phyloP scores from a whole-genome alignment of 1,140 invertebrate species.

The Bombus sibiricus region DNA sequence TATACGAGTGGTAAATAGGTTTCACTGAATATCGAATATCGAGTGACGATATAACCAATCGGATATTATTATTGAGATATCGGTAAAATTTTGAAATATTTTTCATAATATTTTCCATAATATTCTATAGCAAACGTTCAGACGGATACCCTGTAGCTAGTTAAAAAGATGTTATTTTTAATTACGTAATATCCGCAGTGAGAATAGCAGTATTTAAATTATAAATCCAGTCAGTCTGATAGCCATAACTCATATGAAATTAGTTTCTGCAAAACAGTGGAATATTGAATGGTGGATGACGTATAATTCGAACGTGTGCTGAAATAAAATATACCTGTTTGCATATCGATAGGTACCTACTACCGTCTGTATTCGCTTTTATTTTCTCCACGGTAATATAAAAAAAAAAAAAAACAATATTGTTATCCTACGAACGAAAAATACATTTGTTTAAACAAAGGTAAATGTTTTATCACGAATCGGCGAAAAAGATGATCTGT shows the following conservation, averaged over 20 bases:
- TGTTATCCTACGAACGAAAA: not conserved
- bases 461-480: too few relatives aligned
- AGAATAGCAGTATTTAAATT: not conserved
- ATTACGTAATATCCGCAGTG: too few relatives aligned
- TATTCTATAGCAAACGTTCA: too few relatives aligned
- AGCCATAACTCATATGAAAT: not conserved
- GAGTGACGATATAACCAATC: too few relatives aligned
- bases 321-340: not conserved
- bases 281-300: not conserved
- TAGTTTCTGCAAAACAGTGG: not conserved
- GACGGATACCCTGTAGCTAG: too few relatives aligned
- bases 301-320: not conserved
- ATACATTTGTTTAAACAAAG: not conserved
- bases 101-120: too few relatives aligned
- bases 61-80: too few relatives aligned
- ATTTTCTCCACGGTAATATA: not conserved
- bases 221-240: not conserved
- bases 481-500: too few relatives aligned
- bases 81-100: too few relatives aligned
- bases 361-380: not conserved
- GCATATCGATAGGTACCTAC: not conserved
- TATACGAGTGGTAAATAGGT: too few relatives aligned
- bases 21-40: too few relatives aligned
- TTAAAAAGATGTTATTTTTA: too few relatives aligned
- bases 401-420: not conserved